These are phyloP conservation scores for Mactromeris polynyma DNA, from an alignment of 2,888 invertebrate genomes.

Conservation along the genomic window DNA sequence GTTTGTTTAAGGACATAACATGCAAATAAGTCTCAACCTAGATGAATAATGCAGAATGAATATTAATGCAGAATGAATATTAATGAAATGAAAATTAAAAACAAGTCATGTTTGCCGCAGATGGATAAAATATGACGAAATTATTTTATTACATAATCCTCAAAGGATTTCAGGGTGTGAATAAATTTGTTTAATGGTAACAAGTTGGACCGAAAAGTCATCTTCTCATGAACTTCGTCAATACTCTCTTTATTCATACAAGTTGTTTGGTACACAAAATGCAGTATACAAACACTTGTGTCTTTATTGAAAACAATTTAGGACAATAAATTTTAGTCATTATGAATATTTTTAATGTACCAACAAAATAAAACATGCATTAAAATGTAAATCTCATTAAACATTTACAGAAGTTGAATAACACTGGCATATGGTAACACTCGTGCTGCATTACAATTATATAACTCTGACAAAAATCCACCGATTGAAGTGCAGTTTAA, in stretches of 20 bases:
- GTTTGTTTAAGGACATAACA: no score
- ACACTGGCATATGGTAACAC: neutral
- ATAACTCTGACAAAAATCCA: neutral
- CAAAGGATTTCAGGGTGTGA: neutral
- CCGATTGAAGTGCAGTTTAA: slow-evolving; percentile 10
- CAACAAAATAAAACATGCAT: neutral
- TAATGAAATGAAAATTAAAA: no score
- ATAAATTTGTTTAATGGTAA: neutral
- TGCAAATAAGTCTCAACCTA: no score
- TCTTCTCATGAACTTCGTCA: neutral
- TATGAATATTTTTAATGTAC: neutral
- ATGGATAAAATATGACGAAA: no score
- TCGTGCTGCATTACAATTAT: neutral
- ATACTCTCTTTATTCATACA: neutral
- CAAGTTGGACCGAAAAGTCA: neutral
- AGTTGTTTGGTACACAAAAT: neutral
- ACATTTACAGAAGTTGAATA: neutral
- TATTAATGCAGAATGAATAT: no score
- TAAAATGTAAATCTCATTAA: neutral
- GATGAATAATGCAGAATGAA: no score
- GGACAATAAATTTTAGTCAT: neutral
- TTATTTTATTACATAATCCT: neutral
- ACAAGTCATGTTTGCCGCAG: no score
- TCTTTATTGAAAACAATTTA: neutral
- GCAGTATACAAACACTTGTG: neutral